A percentile compares a stretch with the other conserved stretches of the same genome.
These are phyloP conservation scores for Lethocerus indicus DNA, from an alignment of 1,140 invertebrate species.

Conservation along the genomic window DNA sequence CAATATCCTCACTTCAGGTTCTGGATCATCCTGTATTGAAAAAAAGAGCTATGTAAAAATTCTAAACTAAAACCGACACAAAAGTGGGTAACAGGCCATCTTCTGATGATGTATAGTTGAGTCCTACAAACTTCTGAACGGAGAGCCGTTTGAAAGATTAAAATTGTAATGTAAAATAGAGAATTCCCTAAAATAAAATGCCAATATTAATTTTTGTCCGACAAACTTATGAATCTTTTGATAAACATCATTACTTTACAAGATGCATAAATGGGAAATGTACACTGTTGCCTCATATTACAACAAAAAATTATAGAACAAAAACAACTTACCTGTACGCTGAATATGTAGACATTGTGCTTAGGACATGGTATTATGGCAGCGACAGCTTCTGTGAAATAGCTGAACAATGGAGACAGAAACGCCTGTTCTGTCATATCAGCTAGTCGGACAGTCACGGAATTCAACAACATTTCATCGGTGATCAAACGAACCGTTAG, in stretches of 20 bases:
- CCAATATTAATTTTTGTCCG: neutral
- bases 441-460: conserved; percentile 81
- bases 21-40: conserved; percentile 54
- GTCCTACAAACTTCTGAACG: neutral
- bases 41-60: neutral
- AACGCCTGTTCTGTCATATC: conserved; percentile 90
- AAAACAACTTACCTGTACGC: conserved; percentile 49
- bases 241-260: no score
- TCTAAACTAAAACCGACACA: neutral
- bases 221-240: no score
- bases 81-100: neutral
- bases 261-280: no score
- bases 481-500: conserved; percentile 79
- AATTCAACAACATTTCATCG: conserved; percentile 87
- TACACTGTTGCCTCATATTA: no score
- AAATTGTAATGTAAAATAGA: no score
- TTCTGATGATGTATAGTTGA: neutral
- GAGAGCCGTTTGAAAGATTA: no score
- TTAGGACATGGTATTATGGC: conserved; percentile 82
- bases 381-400: conserved; percentile 81
- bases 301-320: neutral
- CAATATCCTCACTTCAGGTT: conserved; percentile 59
- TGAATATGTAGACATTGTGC: conserved; percentile 87
- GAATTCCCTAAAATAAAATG: neutral
- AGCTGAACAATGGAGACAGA: conserved; percentile 72